Evolutionary conservation across 2,888 invertebrate species (phyloP), one percentile per base, ranked within the genome.

Genomic region (Metellina segmentata): DNA sequence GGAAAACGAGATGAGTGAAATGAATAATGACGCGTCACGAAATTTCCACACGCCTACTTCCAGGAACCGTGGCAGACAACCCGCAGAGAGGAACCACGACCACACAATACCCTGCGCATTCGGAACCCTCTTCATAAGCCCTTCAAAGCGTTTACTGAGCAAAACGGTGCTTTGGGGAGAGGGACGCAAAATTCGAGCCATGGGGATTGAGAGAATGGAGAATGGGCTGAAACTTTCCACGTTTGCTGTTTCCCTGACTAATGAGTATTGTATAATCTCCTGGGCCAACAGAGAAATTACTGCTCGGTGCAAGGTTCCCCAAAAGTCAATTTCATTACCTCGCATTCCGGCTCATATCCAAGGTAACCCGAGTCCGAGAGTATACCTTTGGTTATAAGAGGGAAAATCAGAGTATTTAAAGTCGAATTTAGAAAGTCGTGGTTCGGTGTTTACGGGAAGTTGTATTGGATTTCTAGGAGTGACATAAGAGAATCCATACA

Each of bases 241-340:
- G 13, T 20, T 20, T 53, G 70, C 48, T 69, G 34, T 34, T 79
- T 74, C 83, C 83, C 87, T 87, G 88, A 88, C 79, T 88, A 88
- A 88, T 88, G 88, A 88, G 81, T 49, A 88, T 81, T 81, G 88
- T 74, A 88, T 88, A 88, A 81, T 88, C 88, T 81, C 74, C 61
- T 53, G 79, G 87, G 87, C 79, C 71, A 87, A 87, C 87, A 87
- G 78, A n/a, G 81, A 74, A 88, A 81, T 75, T 81, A 69, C 88
- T 74, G 75, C 81, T 81, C 53, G 88, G 81, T 81, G 72, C 74
- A 74, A 53, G 81, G 74, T 71, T 61, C 79, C 87, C 87, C 87
- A n/a, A 87, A 87, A 87, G 87, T 81, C 88, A 81, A 88, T 88
- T 88, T 88, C 88, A 88, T 88, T 88, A 88, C 88, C 74, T 49